Conservation (phyloP, 2,797 vertebrate species). For the Trematomus bernacchii region DNA sequence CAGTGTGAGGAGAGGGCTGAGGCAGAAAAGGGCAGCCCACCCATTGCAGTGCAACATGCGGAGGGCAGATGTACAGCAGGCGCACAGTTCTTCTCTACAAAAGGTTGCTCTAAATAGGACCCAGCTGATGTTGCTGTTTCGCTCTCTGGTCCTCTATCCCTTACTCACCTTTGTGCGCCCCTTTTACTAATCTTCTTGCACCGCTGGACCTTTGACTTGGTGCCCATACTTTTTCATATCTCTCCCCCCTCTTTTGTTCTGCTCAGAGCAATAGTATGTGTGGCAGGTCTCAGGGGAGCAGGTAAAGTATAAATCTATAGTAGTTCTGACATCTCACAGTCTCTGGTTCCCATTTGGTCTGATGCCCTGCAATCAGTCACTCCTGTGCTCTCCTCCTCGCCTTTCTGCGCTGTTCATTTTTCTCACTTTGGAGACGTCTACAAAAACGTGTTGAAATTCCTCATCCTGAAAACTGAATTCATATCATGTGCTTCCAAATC, state of each 20-base stretch:
- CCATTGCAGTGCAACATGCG: conserved; percentile 76
- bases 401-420: conserved; percentile 54
- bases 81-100: conserved; percentile 61
- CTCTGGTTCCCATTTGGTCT: conserved; percentile 82
- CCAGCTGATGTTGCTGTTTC: conserved; percentile 71
- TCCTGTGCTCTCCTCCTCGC: conserved; percentile 47
- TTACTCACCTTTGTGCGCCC: conserved; percentile 63
- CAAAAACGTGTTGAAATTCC: conserved; percentile 42
- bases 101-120: conserved; percentile 81
- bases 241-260: conserved; percentile 66
- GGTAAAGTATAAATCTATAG: conserved; percentile 79
- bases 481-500: conserved; percentile 49
- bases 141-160: conserved; percentile 45
- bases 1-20: conserved; percentile 47
- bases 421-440: conserved; percentile 49
- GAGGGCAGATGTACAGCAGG: conserved; percentile 77
- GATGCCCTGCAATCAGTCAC: conserved; percentile 76
- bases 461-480: conserved; percentile 29
- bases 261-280: conserved; percentile 67
- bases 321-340: conserved; percentile 72
- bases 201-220: conserved; percentile 70
- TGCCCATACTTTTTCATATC: conserved; percentile 67
- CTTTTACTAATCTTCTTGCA: conserved; percentile 69
- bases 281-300: conserved; percentile 75
- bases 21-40: conserved; percentile 70